These are phyloP conservation scores for Platyrinchus mystaceus DNA, from an alignment of 2,797 vertebrate species.

Conservation along the genomic window DNA sequence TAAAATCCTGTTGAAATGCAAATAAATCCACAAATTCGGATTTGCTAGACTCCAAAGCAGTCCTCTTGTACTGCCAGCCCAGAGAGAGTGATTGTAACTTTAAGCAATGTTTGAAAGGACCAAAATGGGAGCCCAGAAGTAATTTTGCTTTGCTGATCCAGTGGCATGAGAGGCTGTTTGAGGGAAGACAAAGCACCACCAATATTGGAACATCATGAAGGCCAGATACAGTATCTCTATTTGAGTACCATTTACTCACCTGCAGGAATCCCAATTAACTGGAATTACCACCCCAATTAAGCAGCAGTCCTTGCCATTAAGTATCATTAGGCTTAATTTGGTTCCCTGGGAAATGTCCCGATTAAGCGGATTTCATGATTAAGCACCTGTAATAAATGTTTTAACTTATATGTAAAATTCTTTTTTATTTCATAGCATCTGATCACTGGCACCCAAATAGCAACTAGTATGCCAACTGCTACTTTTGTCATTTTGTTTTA, in stretches of 20 bases:
- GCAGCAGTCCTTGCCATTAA: conserved; percentile 73
- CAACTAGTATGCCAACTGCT: neutral
- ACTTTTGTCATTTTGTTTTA: conserved; percentile 22
- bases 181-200: conserved; percentile 45
- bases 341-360: conserved; percentile 72
- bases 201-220: conserved; percentile 33
- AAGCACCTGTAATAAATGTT: conserved; percentile 71
- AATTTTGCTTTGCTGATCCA: conserved; percentile 14
- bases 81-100: neutral
- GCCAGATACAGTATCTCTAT: conserved; percentile 68
- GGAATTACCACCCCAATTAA: conserved; percentile 76
- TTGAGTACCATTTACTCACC: conserved; percentile 71
- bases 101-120: conserved; percentile 7
- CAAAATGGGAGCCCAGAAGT: conserved; percentile 2
- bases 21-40: neutral
- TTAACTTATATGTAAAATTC: conserved; percentile 58
- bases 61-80: neutral
- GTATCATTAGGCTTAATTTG: conserved; percentile 76
- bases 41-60: neutral
- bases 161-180: conserved; percentile 14
- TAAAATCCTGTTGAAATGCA: neutral
- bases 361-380: conserved; percentile 71
- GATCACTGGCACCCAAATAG: conserved; percentile 1
- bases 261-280: conserved; percentile 74
- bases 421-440: conserved; percentile 39